Conservation (phyloP, 2,113 vertebrate genomes). For the Passer montanus region DNA sequence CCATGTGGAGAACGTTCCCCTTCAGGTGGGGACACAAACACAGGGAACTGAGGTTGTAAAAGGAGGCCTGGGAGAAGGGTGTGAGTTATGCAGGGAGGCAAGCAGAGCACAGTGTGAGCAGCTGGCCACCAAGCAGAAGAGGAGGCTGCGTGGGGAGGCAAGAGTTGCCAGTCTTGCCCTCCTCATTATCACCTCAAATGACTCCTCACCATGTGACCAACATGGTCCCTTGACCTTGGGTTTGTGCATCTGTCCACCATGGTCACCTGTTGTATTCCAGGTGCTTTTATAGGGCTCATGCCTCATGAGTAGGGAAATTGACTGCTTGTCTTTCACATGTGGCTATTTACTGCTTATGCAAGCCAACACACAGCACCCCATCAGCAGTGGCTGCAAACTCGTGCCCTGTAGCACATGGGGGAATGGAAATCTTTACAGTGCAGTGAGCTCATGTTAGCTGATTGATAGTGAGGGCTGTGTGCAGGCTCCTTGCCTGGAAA, state of each 20-base stretch:
- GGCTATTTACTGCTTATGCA: background rate
- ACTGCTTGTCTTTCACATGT: background rate
- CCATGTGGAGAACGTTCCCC: background rate
- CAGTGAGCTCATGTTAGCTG: background rate
- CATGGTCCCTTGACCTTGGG: background rate
- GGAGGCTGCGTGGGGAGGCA: background rate
- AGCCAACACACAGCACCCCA: background rate
- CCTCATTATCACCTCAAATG: background rate
- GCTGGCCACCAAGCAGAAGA: background rate
- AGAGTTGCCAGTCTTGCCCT: background rate
- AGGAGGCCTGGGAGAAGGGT: background rate
- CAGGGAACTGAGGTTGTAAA: background rate
- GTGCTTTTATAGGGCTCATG: background rate
- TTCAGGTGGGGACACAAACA: background rate
- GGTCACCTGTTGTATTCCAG: background rate
- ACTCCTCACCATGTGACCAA: background rate
- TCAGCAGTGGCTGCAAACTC: background rate
- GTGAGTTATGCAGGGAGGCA: background rate
- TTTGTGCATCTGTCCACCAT: accelerated
- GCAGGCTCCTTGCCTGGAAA: background rate
- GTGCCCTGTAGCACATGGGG: background rate
- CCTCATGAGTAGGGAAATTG: background rate
- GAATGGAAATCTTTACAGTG: background rate
- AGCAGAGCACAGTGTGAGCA: background rate
- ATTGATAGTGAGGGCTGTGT: background rate